Base-by-base conservation (phyloP, 1,140 invertebrate genomes). In the Brachystomella parvula region DNA sequence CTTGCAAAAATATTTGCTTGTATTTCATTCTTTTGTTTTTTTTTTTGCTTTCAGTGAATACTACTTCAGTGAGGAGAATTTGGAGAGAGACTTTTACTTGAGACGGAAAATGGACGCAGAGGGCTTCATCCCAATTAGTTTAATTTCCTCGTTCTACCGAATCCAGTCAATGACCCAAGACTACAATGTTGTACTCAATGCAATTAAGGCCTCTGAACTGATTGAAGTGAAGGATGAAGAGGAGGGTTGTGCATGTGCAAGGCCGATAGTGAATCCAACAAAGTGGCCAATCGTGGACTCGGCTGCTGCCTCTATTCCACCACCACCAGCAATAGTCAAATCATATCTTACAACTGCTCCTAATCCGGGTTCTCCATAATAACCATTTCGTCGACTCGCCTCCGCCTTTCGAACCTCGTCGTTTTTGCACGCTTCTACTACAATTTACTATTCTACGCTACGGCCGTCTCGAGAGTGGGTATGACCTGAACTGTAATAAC, bases 1-100 rank as follows among this genome's bases (percentile, higher is more conserved):
- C 3, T 21, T 33, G n/a, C n/a, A n/a, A n/a, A n/a, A n/a, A n/a
- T n/a, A n/a, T n/a, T n/a, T n/a, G n/a, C n/a, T n/a, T n/a, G n/a
- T n/a, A n/a, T n/a, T n/a, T n/a, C n/a, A n/a, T n/a, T n/a, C n/a
- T n/a, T n/a, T n/a, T n/a, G n/a, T n/a, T n/a, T n/a, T n/a, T n/a
- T n/a, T n/a, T n/a, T 44, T 44, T 44, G 9, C 71, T 83, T 85
- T 33, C 80, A 97, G 94, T 77, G 96, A 99, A 81, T 99, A 98
- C 80, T 99, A 99, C 83, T 98, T 99, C 81, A 96, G 92, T 76
- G 87, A 89, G 73, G 94, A 98, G 74, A 99, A 99, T 82, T 82
- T 99, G 60, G 85, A 89, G 74, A 87, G 90, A 74, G 96, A 99
- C 78, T 94, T 97, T 79, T 99, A 95, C 80, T 82, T 99, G 71